Conservation (phyloP, 2,888 invertebrate species). For the Agapostemon virescens region DNA sequence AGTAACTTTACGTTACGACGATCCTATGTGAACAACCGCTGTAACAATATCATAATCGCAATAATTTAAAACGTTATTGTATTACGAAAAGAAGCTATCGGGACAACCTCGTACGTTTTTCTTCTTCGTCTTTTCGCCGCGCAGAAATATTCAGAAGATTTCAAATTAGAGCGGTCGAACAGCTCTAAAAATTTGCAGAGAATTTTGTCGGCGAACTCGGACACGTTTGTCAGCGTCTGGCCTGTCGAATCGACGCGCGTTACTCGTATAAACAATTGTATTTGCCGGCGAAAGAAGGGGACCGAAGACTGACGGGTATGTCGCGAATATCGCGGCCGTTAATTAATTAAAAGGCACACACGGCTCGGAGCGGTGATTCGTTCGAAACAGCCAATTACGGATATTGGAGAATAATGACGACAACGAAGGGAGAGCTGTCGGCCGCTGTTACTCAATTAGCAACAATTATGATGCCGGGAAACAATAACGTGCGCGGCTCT, state of each 20-base stretch:
- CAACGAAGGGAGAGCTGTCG: conserved; percentile 15
- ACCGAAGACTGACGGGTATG: background rate
- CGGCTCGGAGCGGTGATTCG: conserved; percentile 3
- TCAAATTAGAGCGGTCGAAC: background rate
- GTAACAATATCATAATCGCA: too few relatives aligned
- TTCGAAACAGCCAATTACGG: conserved; percentile 28
- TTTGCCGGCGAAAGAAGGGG: background rate
- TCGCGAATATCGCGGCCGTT: background rate
- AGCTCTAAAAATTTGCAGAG: background rate
- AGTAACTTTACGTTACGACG: too few relatives aligned
- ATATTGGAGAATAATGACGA: conserved; percentile 23
- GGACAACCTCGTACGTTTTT: too few relatives aligned
- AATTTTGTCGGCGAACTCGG: background rate
- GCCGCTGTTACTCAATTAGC: conserved; percentile 30
- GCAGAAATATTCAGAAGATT: background rate
- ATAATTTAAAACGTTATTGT: too few relatives aligned
- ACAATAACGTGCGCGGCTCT: conserved; percentile 11
- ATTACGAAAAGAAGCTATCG: too few relatives aligned
- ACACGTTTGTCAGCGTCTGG: too few relatives aligned
- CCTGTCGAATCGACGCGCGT: background rate
- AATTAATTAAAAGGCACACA: conserved; percentile 30
- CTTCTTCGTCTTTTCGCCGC: too few relatives aligned
- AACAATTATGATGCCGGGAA: conserved; percentile 20
- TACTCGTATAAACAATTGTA: background rate
- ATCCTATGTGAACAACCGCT: too few relatives aligned